Evolutionary conservation across 2,797 vertebrate genomes (phyloP), one percentile per base, ranked within the genome.

Genomic region (Corythornis leucogaster): DNA sequence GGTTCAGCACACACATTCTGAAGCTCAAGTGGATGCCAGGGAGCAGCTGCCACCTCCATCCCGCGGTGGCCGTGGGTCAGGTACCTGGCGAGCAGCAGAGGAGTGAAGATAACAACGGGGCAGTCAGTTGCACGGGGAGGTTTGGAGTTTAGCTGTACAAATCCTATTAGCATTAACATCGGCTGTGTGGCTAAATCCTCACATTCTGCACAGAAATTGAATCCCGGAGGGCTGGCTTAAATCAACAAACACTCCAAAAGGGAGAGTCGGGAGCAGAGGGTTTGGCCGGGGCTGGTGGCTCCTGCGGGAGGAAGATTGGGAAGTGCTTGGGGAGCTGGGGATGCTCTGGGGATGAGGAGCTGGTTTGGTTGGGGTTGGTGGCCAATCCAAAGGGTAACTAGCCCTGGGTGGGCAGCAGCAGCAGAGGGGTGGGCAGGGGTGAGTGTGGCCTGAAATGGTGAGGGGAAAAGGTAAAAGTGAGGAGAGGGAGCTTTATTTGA

Each of bases 101-200:
- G 66, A 24, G 71, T 54, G 53, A 7, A 35, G 81, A 20, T 28
- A 62, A 54, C 57, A 20, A 33, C 2, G 7, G 71, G 73, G 78
- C 73, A 50, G 51, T 8, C 50, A 74, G 64, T 78, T 82, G 59
- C 63, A 20, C 0, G 8, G 59, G 54, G 67, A 46, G 68, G 48
- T 68, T 62, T 45, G 57, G 70, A 67, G 53, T 30, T 89, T 28
- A 70, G 84, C 48, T 84, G 57, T 59, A 40, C 85, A 92, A 87
- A 92, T 95, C 91, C 94, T 90, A 80, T 93, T 91, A 93, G 85
- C 79, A 67, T 90, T 90, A 92, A 70, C 92, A 70, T 67, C 21
- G 38, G 71, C 84, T 28, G 61, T 53, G 45, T 15, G 42, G 87
- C 68, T 93, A 92, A 95, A 95, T 90, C 92, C 91, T 53, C 20